A percentile compares a stretch with the other conserved stretches of the same genome.
Evolutionary conservation across 2,113 vertebrate species (phyloP).

Genomic region (Corydoras sp.): DNA sequence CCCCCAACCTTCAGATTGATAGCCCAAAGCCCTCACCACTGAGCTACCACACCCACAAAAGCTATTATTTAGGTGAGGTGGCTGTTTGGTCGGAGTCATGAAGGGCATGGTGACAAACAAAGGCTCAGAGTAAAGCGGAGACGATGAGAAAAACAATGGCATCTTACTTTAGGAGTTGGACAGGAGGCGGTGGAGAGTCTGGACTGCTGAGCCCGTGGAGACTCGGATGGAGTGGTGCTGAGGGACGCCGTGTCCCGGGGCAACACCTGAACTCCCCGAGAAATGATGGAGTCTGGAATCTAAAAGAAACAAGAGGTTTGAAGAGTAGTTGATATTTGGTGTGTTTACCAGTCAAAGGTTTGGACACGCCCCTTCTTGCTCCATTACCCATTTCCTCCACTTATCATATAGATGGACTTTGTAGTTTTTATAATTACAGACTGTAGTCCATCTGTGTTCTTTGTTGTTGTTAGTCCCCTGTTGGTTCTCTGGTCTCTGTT

Average conservation of each 20-base stretch:
- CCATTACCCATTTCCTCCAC: too few species aligned
- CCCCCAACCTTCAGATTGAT: too few species aligned
- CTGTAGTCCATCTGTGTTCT: too few species aligned
- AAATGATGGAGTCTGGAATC: slow-evolving; percentile 99
- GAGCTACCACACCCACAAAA: too few species aligned
- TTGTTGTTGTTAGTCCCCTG: too few species aligned
- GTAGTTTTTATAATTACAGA: too few species aligned
- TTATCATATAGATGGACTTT: too few species aligned
- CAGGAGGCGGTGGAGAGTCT: slow-evolving; percentile 97
- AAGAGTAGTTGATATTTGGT: background rate
- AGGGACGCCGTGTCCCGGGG: slow-evolving; percentile 96
- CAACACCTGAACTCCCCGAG: slow-evolving; percentile 97
- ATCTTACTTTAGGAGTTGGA: slow-evolving; percentile 97
- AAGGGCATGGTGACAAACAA: background rate
- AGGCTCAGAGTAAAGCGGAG: background rate
- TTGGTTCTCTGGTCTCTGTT: too few species aligned
- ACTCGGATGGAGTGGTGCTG: slow-evolving; percentile 97
- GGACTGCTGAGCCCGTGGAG: slow-evolving; percentile 94
- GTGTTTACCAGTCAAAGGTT: too few species aligned
- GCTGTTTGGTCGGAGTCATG: slow-evolving; percentile 3
- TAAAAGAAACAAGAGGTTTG: slow-evolving; percentile 44
- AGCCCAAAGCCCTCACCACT: too few species aligned
- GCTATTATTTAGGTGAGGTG: background rate
- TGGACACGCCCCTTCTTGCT: too few species aligned
- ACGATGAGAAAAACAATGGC: background rate